Conservation (phyloP, 1,140 invertebrate species). For the Magallana ariakensis region DNA sequence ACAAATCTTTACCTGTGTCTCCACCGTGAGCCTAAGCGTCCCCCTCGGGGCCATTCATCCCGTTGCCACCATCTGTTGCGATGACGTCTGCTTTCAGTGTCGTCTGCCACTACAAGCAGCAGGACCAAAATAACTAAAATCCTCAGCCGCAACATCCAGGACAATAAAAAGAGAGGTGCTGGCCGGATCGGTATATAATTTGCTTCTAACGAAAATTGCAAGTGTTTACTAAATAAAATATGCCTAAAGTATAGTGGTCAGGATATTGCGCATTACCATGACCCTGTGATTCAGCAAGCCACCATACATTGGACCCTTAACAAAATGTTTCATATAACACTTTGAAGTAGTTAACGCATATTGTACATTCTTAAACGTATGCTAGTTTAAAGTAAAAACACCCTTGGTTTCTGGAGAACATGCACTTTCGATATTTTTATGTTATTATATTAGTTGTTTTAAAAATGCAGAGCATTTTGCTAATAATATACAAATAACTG, state of each 20-base stretch:
- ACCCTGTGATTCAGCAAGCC: neutral
- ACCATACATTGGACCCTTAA: neutral
- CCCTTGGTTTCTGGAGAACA: too few relatives aligned
- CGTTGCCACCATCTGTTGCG: neutral
- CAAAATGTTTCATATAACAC: too few relatives aligned
- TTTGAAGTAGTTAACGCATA: too few relatives aligned
- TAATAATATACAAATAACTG: too few relatives aligned
- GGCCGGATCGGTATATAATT: too few relatives aligned
- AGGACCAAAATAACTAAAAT: neutral
- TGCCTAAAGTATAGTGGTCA: neutral
- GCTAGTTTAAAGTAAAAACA: too few relatives aligned
- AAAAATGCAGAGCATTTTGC: too few relatives aligned
- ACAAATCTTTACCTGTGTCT: neutral
- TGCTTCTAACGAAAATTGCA: neutral
- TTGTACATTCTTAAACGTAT: too few relatives aligned
- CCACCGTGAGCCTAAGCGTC: neutral
- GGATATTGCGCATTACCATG: neutral
- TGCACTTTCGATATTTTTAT: too few relatives aligned
- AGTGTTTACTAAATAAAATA: constrained; percentile 14
- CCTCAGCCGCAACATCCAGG: neutral
- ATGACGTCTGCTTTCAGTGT: constrained; percentile 18
- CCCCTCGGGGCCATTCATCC: neutral
- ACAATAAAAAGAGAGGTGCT: too few relatives aligned
- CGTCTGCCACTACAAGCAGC: constrained; percentile 14
- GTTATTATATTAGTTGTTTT: too few relatives aligned